These are phyloP conservation scores for Stylophora pistillata DNA, from an alignment of 64 coral and sea anemone species.

Conservation along the genomic window DNA sequence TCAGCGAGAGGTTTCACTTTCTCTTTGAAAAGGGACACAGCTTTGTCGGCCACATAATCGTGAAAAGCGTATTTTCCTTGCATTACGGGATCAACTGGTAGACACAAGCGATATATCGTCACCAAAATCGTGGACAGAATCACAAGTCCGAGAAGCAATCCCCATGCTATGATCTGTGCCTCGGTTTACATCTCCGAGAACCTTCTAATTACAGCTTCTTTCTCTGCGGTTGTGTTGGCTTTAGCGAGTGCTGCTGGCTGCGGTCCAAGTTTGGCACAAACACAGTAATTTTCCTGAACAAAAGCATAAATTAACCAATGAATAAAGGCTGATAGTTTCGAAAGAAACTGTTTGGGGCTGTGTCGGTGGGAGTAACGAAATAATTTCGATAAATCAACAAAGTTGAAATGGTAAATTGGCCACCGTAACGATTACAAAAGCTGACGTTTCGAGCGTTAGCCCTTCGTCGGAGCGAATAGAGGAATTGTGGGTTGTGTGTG, in stretches of 20 bases:
- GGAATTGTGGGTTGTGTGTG: too few relatives aligned
- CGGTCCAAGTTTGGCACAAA: slow-evolving; percentile 75
- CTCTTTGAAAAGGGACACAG: slow-evolving; percentile 66
- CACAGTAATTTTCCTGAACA: slow-evolving; percentile 65
- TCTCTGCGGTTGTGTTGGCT: slow-evolving; percentile 36
- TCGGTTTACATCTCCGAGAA: slow-evolving; percentile 57
- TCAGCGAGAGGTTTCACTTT: slow-evolving; percentile 71
- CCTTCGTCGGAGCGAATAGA: too few relatives aligned
- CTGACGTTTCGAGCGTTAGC: too few relatives aligned
- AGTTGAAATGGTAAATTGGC: too few relatives aligned
- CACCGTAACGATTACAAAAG: too few relatives aligned
- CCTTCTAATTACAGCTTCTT: slow-evolving; percentile 18
- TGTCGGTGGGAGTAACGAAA: too few relatives aligned
- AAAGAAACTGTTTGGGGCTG: too few relatives aligned
- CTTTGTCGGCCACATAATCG: slow-evolving; percentile 64
- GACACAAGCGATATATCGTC: slow-evolving; percentile 48
- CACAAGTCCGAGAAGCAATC: slow-evolving; percentile 50
- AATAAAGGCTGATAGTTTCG: too few relatives aligned
- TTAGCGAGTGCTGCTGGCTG: slow-evolving; percentile 14
- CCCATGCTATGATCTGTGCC: slow-evolving; percentile 78
- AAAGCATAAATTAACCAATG: slow-evolving; percentile 78
- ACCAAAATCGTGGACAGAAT: slow-evolving; percentile 48
- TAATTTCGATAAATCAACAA: too few relatives aligned
- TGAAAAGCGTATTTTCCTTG: slow-evolving; percentile 58
- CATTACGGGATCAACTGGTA: slow-evolving; percentile 41